Base-by-base conservation (phyloP, 2,888 invertebrate genomes). In the Melanargia galathea region DNA sequence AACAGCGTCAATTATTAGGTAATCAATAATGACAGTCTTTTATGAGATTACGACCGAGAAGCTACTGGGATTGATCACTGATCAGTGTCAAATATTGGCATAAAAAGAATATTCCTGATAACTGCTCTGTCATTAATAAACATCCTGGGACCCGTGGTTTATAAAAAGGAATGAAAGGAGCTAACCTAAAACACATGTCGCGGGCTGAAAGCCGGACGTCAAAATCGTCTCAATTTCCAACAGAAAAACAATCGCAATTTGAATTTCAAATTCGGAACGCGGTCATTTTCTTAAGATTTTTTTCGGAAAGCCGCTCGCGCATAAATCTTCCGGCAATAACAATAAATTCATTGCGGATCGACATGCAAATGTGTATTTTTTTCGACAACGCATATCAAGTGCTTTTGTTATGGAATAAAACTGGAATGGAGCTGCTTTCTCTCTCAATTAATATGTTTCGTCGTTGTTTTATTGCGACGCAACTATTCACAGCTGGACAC, bases 261-360 rank as follows among this genome's bases (percentile, higher is more conserved):
- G 84, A 90, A 90, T 83, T 90, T 90, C 81, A 90, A 90, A 90
- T 90, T 81, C 75, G 75, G 79, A 75, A 77, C 79, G 81, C 84
- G 84, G 82, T 84, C 85, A 87, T 90, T 88, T 87, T 86, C 78
- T 81, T 78, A 74, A 76, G 77, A 81, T 87, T 90, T 90, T n/a
- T 90, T 90, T 87, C 82, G 81, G 71, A 84, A 86, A 83, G 83
- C 78, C 64, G 81, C 82, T 77, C 81, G 77, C 75, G 81, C 87
- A 91, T 91, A 91, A 91, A 91, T 91, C 91, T 87, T 75, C 68
- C 70, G 70, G 87, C 90, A 90, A 91, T 91, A 91, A 91, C 90
- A 76, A 91, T 91, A 91, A 91, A 91, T 91, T 91, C 90, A 90
- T 91, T 90, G 90, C 86, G 75, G 83, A 89, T 90, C 87, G 91